phyloP scores from a whole-genome alignment of 1,140 invertebrate genomes.

The fruit fly (Drosophila melanogaster) region DNA sequence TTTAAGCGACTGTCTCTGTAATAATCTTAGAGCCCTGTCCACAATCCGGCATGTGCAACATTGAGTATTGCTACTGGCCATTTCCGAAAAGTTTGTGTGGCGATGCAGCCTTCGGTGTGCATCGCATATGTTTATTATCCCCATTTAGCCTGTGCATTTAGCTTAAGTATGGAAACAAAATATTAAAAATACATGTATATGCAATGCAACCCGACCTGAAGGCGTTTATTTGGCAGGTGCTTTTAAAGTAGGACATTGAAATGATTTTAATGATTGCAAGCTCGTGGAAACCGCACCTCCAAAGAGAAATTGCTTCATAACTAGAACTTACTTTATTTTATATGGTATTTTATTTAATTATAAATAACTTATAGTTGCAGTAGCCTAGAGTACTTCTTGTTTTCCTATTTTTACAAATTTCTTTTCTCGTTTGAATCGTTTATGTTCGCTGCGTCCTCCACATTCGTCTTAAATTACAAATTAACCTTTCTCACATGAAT shows the following conservation, averaged over 20 bases:
- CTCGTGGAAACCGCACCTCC: neutral
- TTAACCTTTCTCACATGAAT: slow-evolving; percentile 37
- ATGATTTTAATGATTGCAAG: neutral
- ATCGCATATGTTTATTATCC: slow-evolving; percentile 50
- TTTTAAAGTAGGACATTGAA: neutral
- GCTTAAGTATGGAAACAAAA: slow-evolving; percentile 53
- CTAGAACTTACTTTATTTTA: slow-evolving; percentile 59
- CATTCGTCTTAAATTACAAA: slow-evolving; percentile 64
- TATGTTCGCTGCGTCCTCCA: slow-evolving; percentile 54
- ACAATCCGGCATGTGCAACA: slow-evolving; percentile 27
- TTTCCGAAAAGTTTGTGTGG: slow-evolving; percentile 30
- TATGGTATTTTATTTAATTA: slow-evolving; percentile 82
- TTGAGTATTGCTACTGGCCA: slow-evolving; percentile 42
- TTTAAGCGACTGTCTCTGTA: slow-evolving; percentile 40
- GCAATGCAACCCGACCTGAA: slow-evolving; percentile 31
- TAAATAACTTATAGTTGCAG: slow-evolving; percentile 76
- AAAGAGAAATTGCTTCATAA: neutral
- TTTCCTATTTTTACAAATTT: slow-evolving; percentile 75
- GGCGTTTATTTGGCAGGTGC: neutral
- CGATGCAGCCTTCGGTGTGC: slow-evolving; percentile 10
- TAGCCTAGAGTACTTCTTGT: slow-evolving; percentile 54
- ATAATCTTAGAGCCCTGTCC: slow-evolving; percentile 24
- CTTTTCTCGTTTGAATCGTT: slow-evolving; percentile 47
- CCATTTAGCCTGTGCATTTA: slow-evolving; percentile 57
- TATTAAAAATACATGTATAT: slow-evolving; percentile 50